phyloP scores from a whole-genome alignment of 2,888 invertebrate genomes.

The Polylopha cassiicola region DNA sequence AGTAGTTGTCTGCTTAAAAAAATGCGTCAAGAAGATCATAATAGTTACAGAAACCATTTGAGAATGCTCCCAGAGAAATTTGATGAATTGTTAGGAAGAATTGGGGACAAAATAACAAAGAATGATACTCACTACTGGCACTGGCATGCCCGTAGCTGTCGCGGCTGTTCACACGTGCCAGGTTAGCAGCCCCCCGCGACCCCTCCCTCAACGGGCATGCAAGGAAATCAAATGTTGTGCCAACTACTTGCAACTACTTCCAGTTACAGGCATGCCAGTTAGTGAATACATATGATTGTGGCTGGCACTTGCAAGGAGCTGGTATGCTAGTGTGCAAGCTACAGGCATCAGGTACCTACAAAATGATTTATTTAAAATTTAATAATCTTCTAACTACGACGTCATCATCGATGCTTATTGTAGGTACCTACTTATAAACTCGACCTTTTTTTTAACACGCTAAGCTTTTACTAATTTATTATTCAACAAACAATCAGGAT shows the following conservation, averaged over 20 bases:
- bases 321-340: no score
- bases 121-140: constrained; percentile 11
- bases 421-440: no score
- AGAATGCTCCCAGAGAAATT: constrained; percentile 4
- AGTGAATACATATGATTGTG: constrained; percentile 20
- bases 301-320: constrained; percentile 23
- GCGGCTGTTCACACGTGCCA: constrained; percentile 24
- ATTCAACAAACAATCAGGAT: no score
- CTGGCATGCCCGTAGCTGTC: constrained; percentile 20
- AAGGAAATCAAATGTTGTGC: constrained; percentile 24
- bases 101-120: constrained; percentile 8
- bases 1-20: constrained; percentile 12
- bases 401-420: no score
- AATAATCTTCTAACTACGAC: no score
- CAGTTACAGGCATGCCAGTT: constrained; percentile 23
- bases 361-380: no score
- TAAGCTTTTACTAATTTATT: no score
- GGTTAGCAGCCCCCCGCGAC: constrained; percentile 21
- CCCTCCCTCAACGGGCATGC: constrained; percentile 23
- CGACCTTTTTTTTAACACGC: no score
- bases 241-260: constrained; percentile 23
- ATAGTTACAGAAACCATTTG: constrained; percentile 5
- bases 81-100: background rate
- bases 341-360: no score
- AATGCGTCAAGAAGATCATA: constrained; percentile 4